A percentile compares a stretch with the other conserved stretches of the same genome.
Evolutionary conservation across 2,113 vertebrate genomes (phyloP).

Genomic region (Phycodurus eques): DNA sequence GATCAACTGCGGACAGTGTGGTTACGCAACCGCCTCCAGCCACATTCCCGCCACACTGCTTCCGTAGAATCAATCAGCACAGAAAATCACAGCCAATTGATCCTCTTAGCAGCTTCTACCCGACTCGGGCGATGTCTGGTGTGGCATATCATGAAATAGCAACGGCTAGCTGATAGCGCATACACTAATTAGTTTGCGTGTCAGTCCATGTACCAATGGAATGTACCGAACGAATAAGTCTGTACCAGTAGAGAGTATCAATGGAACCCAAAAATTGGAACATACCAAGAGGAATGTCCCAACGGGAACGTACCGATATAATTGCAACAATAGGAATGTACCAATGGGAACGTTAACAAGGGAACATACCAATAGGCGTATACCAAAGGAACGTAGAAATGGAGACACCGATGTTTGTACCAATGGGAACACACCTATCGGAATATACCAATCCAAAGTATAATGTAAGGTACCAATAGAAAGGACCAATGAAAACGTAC

Average conservation of each 20-base stretch:
- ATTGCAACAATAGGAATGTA: not conserved
- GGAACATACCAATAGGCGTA: not conserved
- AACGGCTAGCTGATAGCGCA: not conserved
- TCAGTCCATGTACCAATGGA: not conserved
- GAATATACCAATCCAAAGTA: too few species aligned
- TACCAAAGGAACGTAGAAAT: too few species aligned
- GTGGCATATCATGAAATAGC: slow-evolving; percentile 4
- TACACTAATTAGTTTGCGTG: not conserved
- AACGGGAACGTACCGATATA: not conserved
- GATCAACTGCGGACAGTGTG: slow-evolving; percentile 17
- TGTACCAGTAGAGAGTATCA: too few species aligned
- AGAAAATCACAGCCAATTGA: slow-evolving; percentile 43
- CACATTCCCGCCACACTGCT: not conserved
- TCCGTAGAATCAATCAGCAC: slow-evolving; percentile 47
- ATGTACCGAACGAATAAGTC: too few species aligned
- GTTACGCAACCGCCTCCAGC: slow-evolving; percentile 36
- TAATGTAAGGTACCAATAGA: too few species aligned
- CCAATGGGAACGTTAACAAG: not conserved
- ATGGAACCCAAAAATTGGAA: not conserved
- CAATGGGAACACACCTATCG: too few species aligned
- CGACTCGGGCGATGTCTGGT: slow-evolving; percentile 11
- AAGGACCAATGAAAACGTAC: too few species aligned
- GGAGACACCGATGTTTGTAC: too few species aligned
- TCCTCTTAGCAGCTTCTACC: slow-evolving; percentile 49
- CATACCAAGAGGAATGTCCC: not conserved